Base-by-base conservation (phyloP, 2,888 invertebrate species). In the Ligdia adustata region DNA sequence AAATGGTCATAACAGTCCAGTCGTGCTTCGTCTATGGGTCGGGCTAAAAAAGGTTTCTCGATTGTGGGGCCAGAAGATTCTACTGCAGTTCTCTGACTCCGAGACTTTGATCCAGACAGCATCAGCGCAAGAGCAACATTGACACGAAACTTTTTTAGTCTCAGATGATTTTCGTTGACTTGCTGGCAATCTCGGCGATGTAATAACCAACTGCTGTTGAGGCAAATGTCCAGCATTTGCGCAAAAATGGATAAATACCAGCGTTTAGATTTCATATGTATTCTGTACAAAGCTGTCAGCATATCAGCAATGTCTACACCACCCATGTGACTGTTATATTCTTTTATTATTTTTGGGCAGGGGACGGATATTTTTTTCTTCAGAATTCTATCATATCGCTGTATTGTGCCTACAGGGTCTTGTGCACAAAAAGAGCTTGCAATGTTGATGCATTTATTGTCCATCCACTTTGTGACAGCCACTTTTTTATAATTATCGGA, bases 171-270 rank as follows among this genome's bases (percentile, higher is more conserved):
- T 22, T 22, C 22, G 22, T 13, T 9, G 43, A 32, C 5, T 35
- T 39, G 11, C 35, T 32, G 3, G 24, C 35, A 22, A 39, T 43
- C 20, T 42, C 16, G 35, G 16, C 4, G 44, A 37, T 16, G 42
- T 32, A n/a, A 7, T 22, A 26, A 22, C 13, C 16, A 20, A 39
- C 15, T 31, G 28, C 32, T 13, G 32, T 14, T 32, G n/a, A 20
- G 7, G 9, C 13, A 14, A 12, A 50, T 50, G 22, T 44, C 40
- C 14, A 44, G 14, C 1, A 49, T 13, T 7, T 48, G 48, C n/a
- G 38, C 32, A 50, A 50, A 38, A 14, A 52, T 52, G n/a, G 52
- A 41, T 44, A 57, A 38, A 18, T 52, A 57, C 51, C 52, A 54
- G 12, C 52, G 39, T 15, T 44, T 47, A 1, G 42, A 52, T 27